A percentile compares a stretch with the other conserved stretches of the same genome.
phyloP scores from a whole-genome alignment of 92 coral and sea anemone species.

The Parazoanthus darwini region DNA sequence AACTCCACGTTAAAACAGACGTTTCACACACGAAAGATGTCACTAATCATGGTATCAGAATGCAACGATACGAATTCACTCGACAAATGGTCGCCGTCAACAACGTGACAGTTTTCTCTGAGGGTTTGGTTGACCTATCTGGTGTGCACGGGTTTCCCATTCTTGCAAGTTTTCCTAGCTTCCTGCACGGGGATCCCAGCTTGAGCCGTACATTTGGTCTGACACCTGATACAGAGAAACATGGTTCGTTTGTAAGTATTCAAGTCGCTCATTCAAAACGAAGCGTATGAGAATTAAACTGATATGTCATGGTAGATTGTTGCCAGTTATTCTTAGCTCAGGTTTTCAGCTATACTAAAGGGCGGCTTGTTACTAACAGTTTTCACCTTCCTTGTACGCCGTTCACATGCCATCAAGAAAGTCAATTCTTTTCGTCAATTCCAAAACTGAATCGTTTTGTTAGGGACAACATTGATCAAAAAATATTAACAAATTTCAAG shows the following conservation, averaged over 20 bases:
- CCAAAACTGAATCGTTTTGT: no score
- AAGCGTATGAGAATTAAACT: no score
- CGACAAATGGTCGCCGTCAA: slow-evolving; percentile 48
- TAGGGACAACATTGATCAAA: no score
- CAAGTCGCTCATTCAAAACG: not conserved
- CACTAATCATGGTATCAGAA: slow-evolving; percentile 50
- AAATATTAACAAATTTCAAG: no score
- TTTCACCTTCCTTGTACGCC: no score
- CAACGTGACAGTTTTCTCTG: slow-evolving; percentile 58
- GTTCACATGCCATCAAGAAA: no score
- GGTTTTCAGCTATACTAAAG: not conserved
- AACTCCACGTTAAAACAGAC: slow-evolving; percentile 46
- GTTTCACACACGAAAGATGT: slow-evolving; percentile 56
- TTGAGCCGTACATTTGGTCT: slow-evolving; percentile 51
- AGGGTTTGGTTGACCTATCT: slow-evolving; percentile 74
- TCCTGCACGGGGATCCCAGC: slow-evolving; percentile 59
- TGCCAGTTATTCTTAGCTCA: not conserved
- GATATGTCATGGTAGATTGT: no score
- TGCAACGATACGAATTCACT: slow-evolving; percentile 62
- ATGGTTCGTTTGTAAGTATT: slow-evolving; percentile 71
- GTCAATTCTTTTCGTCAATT: no score
- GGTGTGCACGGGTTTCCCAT: slow-evolving; percentile 55
- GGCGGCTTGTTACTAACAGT: no score
- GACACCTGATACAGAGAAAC: slow-evolving; percentile 52
- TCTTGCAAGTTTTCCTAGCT: slow-evolving; percentile 68